A percentile compares a stretch with the other conserved stretches of the same genome.
These are phyloP conservation scores for Pristionchus pacificus DNA, from an alignment of 1,140 invertebrate genomes.

Conservation along the genomic window DNA sequence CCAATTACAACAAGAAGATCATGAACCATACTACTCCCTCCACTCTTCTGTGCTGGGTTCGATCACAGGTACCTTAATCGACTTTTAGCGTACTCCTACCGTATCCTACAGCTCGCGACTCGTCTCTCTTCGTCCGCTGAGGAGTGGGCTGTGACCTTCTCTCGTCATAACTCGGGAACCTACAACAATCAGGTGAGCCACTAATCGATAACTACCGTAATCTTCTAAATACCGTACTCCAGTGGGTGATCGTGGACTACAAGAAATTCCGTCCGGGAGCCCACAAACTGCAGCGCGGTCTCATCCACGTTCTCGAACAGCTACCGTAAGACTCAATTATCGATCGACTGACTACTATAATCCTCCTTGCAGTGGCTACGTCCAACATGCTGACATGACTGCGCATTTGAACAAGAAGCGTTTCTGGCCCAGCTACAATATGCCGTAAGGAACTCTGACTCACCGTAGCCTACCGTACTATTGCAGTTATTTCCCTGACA, in stretches of 20 bases:
- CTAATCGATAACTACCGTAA: neutral
- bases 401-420: constrained; percentile 59
- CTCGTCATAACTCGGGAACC: constrained; percentile 71
- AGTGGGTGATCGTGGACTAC: constrained; percentile 77
- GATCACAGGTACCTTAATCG: constrained; percentile 57
- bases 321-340: constrained; percentile 65
- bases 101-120: constrained; percentile 75
- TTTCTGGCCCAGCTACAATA: constrained; percentile 75
- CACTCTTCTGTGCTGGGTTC: constrained; percentile 41
- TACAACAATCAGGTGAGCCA: constrained; percentile 67
- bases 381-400: constrained; percentile 59
- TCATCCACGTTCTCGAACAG: constrained; percentile 77
- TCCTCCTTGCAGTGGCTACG: constrained; percentile 11
- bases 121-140: constrained; percentile 61
- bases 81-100: constrained; percentile 73
- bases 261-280: constrained; percentile 63
- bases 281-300: constrained; percentile 58
- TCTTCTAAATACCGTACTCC: neutral
- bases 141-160: constrained; percentile 68
- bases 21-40: constrained; percentile 64
- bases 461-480: neutral
- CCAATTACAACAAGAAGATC: constrained; percentile 67
- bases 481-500: constrained; percentile 66
- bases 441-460: constrained; percentile 62
- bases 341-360: neutral